A percentile compares a stretch with the other conserved stretches of the same genome.
phyloP scores from a whole-genome alignment of 2,797 vertebrate genomes.

The Clarias pachynema region DNA sequence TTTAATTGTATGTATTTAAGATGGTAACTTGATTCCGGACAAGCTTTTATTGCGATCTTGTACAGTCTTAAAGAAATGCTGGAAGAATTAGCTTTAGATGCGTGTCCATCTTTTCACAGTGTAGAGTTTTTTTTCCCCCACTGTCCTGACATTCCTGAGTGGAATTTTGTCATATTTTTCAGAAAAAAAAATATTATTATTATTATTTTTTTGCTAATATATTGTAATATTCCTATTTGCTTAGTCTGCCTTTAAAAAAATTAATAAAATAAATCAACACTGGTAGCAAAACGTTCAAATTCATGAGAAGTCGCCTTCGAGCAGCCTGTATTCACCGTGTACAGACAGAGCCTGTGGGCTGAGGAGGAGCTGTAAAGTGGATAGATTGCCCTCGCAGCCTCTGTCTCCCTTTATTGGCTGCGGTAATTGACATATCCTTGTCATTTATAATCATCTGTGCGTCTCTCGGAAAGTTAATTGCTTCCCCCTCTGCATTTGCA shows the following conservation, averaged over 20 bases:
- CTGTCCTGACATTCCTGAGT: not conserved
- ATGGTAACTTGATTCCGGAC: not conserved
- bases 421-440: conserved; percentile 90
- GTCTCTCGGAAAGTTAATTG: conserved; percentile 91
- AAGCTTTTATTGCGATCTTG: not conserved
- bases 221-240: not conserved
- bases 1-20: not conserved
- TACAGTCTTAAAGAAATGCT: not conserved
- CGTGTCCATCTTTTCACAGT: not conserved
- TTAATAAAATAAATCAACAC: not conserved
- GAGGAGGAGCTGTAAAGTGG: conserved; percentile 57
- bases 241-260: not conserved
- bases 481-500: conserved; percentile 88
- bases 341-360: conserved; percentile 49
- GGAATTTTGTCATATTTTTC: not conserved
- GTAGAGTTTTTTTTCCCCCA: not conserved
- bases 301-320: conserved; percentile 40
- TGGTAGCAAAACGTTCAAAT: conserved; percentile 16
- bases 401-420: conserved; percentile 76
- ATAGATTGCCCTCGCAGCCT: conserved; percentile 60
- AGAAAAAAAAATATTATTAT: not conserved
- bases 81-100: not conserved
- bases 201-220: too few relatives aligned
- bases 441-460: conserved; percentile 92
- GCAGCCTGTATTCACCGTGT: conserved; percentile 22